Percentiles rank a stretch among this genome's conserved stretches.
These are phyloP conservation scores for Chloromyia formosa DNA, from an alignment of 2,888 invertebrate species.

Conservation along the genomic window DNA sequence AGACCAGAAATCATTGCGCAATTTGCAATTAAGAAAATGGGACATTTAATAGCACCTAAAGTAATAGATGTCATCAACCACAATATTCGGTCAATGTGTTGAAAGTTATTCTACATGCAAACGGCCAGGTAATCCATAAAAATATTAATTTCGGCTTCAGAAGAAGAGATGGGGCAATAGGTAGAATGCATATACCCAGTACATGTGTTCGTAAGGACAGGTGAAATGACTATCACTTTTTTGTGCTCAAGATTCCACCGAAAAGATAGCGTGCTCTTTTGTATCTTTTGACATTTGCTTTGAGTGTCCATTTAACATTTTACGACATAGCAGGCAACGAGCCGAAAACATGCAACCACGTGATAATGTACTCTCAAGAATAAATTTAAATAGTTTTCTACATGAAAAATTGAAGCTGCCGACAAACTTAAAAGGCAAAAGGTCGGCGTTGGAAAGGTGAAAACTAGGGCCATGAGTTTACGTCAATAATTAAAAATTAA, in stretches of 20 bases:
- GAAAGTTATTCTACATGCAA: not conserved
- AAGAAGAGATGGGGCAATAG: not conserved
- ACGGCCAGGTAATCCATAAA: not conserved
- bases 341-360: constrained; percentile 41
- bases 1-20: not conserved
- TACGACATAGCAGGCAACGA: constrained; percentile 41
- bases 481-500: constrained; percentile 15
- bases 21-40: not conserved
- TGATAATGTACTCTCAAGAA: constrained; percentile 19
- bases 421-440: constrained; percentile 3
- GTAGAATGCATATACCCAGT: not conserved
- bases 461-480: not conserved
- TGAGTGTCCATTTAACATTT: constrained; percentile 42
- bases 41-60: not conserved
- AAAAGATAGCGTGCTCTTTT: constrained; percentile 40
- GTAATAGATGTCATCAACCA: not conserved
- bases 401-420: constrained; percentile 4
- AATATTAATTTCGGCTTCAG: not conserved
- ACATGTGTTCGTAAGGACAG: constrained; percentile 14
- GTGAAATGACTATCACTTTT: constrained; percentile 20
- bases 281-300: constrained; percentile 37
- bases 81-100: not conserved
- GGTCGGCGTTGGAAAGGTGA: constrained; percentile 3
- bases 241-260: constrained; percentile 27
- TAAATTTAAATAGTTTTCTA: constrained; percentile 22